A percentile compares a stretch with the other conserved stretches of the same genome.
phyloP scores from a whole-genome alignment of 2,888 invertebrate genomes.

The Julus scandinavius region DNA sequence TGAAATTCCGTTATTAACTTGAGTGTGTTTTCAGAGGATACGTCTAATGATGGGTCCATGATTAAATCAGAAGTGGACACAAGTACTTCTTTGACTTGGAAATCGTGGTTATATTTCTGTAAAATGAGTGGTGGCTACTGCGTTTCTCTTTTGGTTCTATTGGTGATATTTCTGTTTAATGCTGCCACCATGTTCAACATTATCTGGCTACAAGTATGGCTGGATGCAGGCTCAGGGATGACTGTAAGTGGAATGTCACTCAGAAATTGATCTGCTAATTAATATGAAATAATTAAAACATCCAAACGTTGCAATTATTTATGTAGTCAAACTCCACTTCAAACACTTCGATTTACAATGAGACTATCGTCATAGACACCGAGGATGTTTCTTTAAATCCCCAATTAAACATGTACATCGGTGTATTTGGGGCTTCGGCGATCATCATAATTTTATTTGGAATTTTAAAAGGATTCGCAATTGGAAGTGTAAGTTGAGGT shows the following conservation, averaged over 20 bases:
- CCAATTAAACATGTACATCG: constrained; percentile 46
- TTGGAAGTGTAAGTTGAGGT: constrained; percentile 43
- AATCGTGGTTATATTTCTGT: constrained; percentile 47
- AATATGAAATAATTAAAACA: not conserved
- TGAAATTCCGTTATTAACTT: too few species aligned
- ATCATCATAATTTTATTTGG: constrained; percentile 31
- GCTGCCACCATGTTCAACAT: constrained; percentile 62
- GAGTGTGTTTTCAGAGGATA: not conserved
- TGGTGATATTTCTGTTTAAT: constrained; percentile 50
- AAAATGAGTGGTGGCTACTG: constrained; percentile 53
- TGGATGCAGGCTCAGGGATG: constrained; percentile 61
- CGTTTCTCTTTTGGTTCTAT: constrained; percentile 45
- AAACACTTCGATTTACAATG: not conserved
- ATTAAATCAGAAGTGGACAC: constrained; percentile 53
- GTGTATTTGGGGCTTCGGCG: constrained; percentile 45
- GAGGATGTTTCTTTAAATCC: constrained; percentile 40
- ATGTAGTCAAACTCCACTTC: not conserved
- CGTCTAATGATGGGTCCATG: not conserved
- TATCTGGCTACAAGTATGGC: constrained; percentile 63
- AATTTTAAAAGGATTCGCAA: constrained; percentile 48
- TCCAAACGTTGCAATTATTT: not conserved
- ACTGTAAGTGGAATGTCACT: not conserved
- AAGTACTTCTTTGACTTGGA: constrained; percentile 34
- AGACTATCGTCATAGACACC: not conserved
- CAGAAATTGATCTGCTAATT: not conserved